Base-by-base conservation (phyloP, 2,113 vertebrate genomes). In the Myrmophylax atrothorax region DNA sequence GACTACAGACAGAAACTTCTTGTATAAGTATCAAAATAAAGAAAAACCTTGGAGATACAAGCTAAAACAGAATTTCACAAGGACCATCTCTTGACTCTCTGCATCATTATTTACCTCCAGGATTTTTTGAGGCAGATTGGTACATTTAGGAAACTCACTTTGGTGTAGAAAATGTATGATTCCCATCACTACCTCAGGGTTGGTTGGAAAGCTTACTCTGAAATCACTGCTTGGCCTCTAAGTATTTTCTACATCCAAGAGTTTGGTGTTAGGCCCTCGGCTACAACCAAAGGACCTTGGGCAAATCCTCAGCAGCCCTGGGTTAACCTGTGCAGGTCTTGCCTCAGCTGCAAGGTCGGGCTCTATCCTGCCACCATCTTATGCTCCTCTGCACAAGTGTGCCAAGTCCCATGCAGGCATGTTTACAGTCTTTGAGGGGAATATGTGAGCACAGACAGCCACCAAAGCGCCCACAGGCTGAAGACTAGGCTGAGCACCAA, bases 361-460 rank as follows among this genome's bases (percentile, higher is more conserved):
- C 20, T 84, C 63, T 68, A 29, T 13, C 13, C 31, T 35, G 50
- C n/a, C 26, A 33, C 33, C 1, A 0, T 7, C 29, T 40, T 24
- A 18, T 7, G 2, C 52, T 4, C 31, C 56, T 40, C 42, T 31
- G 70, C 33, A 81, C 8, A 11, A 0, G 0, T 0, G 0, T 15
- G 23, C 18, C 0, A 0, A 64, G 42, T 16, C 26, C 33, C 3
- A 0, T 0, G 5, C 19, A 23, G 37, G 22, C 74, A 28, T 0
- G 2, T 4, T 46, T 6, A 0, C 1, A 38, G 69, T 66, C 19
- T 49, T 15, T 2, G 7, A 11, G 18, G 18, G 5, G 29, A 5
- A 52, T 3, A 4, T 8, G 28, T 4, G 23, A 90, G 53, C 63
- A 33, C 59, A 55, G 42, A 38, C 14, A 23, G 23, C 49, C 31